Base-by-base conservation (phyloP, 2,888 invertebrate genomes). In the Cerceris rybyensis region DNA sequence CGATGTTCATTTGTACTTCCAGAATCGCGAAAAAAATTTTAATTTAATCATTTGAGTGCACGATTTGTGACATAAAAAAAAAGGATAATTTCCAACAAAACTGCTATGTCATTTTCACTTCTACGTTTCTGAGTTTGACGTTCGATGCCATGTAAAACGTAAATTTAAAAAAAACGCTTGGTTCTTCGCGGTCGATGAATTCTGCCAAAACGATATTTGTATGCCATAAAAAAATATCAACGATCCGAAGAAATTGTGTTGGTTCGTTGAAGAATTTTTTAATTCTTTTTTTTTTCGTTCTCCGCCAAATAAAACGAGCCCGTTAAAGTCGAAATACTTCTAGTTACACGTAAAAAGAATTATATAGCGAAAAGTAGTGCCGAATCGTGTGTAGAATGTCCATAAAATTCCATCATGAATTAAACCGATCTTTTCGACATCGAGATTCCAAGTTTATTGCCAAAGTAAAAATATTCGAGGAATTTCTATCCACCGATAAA, bases 271-370 rank as follows among this genome's bases (percentile, higher is more conserved):
- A 28, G 28, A 2, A 28, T 28, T 28, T 28, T 28, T 4, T 2
- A 28, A 28, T 28, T 28, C 28, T 4, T 57, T 9, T 60, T 13
- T 41, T 43, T 41, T 63, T 41, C 1, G 42, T 50, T 63, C 70
- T 66, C 70, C 64, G 60, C 63, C 52, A 64, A 49, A 61, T 59
- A 63, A 50, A 66, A 61, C 58, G 67, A 79, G 57, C 66, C 76
- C 70, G 80, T 69, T 70, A 75, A 78, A 65, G 54, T 41, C 14
- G 57, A 43, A 52, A n/a, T 63, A 64, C 76, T 77, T 66, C 61
- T 70, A 68, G 60, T 61, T 73, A 52, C 78, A 69, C 41, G 78
- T 79, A 79, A 69, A 59, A 79, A 43, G 49, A 63, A 78, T 54
- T 69, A 54, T 59, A 70, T 75, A 78, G 73, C 16, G 49, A 52